These are phyloP conservation scores for Tyto alba DNA, from an alignment of 2,113 vertebrate genomes.

Conservation along the genomic window DNA sequence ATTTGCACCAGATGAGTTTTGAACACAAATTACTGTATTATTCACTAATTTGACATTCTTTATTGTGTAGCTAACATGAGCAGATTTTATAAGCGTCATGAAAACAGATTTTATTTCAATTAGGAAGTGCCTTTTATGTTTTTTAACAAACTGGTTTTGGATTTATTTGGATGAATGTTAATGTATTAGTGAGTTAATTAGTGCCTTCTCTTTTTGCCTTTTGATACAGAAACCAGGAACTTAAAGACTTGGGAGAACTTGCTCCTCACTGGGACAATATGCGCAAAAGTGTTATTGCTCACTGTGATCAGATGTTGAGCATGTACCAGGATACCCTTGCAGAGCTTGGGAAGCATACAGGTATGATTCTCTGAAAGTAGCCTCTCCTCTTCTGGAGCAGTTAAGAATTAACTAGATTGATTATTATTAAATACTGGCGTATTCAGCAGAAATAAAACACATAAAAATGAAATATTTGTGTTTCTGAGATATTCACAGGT, in stretches of 20 bases:
- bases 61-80: not conserved
- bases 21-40: not conserved
- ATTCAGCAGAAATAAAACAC: not conserved
- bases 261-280: constrained; percentile 98
- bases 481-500: not conserved
- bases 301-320: constrained; percentile 88
- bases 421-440: not conserved
- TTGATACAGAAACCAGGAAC: constrained; percentile 84
- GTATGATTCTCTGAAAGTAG: constrained; percentile 56
- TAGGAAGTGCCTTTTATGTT: not conserved
- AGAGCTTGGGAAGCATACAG: constrained; percentile 89
- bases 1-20: not conserved
- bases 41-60: not conserved
- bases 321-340: constrained; percentile 89
- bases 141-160: not conserved
- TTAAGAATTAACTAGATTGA: not conserved
- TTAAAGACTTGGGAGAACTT: constrained; percentile 93
- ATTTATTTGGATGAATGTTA: not conserved
- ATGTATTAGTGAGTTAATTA: not conserved
- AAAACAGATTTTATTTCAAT: not conserved
- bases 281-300: constrained; percentile 88
- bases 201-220: not conserved
- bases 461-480: not conserved
- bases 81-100: not conserved
- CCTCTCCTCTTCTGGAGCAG: not conserved